A percentile compares a stretch with the other conserved stretches of the same genome.
Conservation (phyloP, 1,140 invertebrate genomes). For the Microvelia longipes region DNA sequence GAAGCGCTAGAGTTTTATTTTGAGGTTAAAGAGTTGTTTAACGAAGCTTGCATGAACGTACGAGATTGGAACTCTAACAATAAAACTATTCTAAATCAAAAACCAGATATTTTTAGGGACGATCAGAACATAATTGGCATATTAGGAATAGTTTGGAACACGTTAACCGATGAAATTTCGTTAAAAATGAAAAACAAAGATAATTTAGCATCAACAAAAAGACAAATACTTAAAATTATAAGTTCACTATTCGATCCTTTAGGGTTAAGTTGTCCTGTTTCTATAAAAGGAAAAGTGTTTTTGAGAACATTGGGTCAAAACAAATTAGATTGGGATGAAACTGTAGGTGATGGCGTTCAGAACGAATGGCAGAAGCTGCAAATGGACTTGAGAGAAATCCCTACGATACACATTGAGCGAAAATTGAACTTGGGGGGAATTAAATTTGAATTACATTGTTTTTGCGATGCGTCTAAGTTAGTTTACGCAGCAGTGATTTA, state of each 20-base stretch:
- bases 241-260: neutral
- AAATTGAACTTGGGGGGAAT: neutral
- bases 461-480: neutral
- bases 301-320: neutral
- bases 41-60: neutral
- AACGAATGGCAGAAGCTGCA: neutral
- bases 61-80: neutral
- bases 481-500: too few species aligned
- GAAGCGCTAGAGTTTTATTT: too few species aligned
- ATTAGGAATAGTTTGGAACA: neutral
- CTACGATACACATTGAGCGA: neutral
- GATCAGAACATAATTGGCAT: neutral
- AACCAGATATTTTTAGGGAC: neutral
- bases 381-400: neutral
- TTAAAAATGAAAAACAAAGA: neutral
- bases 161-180: neutral
- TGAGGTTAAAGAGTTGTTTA: neutral
- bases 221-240: neutral
- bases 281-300: neutral
- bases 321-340: neutral
- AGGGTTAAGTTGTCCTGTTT: neutral
- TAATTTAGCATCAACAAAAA: neutral
- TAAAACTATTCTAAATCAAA: neutral
- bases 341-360: neutral
- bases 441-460: neutral